Conservation (phyloP, 2,113 vertebrate genomes). For the Brachyhypopomus gauderio region DNA sequence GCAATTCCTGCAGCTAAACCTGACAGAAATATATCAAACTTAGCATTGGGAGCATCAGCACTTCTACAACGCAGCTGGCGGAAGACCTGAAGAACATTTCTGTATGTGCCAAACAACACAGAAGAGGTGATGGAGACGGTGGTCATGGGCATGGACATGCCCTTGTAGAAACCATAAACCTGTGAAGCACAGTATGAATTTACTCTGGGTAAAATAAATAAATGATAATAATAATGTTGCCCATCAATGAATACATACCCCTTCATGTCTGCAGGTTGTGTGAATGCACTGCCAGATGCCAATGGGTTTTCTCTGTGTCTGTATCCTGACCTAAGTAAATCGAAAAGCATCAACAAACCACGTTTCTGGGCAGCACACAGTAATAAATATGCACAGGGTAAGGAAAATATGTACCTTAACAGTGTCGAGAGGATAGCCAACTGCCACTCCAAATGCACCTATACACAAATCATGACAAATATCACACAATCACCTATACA, state of each 20-base stretch:
- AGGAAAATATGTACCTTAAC: conserved; percentile 76
- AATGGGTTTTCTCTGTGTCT: conserved; percentile 75
- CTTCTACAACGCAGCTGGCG: conserved; percentile 71
- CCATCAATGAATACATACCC: conserved; percentile 64
- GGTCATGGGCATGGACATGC: conserved; percentile 78
- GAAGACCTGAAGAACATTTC: conserved; percentile 70
- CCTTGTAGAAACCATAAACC: conserved; percentile 82
- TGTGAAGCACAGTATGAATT: conserved; percentile 44
- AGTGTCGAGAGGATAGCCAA: conserved; percentile 86
- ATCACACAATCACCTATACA: not conserved
- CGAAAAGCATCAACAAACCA: not conserved
- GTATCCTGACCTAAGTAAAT: conserved; percentile 79
- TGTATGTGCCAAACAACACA: conserved; percentile 81
- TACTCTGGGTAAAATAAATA: not conserved
- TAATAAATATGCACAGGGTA: not conserved
- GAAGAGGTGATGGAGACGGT: conserved; percentile 77
- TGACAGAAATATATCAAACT: conserved; percentile 75
- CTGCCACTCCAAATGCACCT: conserved; percentile 82
- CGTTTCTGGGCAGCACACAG: not conserved
- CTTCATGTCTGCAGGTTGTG: conserved; percentile 77
- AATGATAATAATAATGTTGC: not conserved
- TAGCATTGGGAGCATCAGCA: conserved; percentile 58
- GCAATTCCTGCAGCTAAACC: conserved; percentile 75
- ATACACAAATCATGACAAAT: conserved; percentile 10
- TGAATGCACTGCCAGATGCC: conserved; percentile 82